These are phyloP conservation scores for Microcebus tavaratra DNA, from an alignment of 2,113 vertebrate species.

Conservation along the genomic window DNA sequence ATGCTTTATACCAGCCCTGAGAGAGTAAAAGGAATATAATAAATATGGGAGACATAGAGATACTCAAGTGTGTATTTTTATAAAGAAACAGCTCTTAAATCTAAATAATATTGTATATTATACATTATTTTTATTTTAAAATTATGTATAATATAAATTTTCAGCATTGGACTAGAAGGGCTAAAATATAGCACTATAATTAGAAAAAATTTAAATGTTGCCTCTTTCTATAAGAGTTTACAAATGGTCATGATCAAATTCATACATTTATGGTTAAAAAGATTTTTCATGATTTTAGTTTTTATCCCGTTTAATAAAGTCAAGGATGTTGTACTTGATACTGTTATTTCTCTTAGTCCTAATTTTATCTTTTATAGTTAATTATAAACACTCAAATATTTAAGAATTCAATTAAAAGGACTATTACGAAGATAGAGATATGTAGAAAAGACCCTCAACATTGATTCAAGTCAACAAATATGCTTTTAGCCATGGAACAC, in stretches of 20 bases:
- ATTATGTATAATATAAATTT: slow-evolving; percentile 25
- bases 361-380: not conserved
- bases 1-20: not conserved
- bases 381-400: slow-evolving; percentile 29
- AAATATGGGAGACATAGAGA: not conserved
- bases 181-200: not conserved
- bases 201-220: not conserved
- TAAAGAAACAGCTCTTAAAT: not conserved
- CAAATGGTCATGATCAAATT: not conserved
- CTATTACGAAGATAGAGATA: not conserved
- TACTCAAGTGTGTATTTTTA: not conserved
- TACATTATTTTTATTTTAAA: not conserved
- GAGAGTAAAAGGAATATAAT: not conserved
- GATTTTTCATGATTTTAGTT: not conserved
- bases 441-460: not conserved
- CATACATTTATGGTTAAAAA: not conserved
- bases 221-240: slow-evolving; percentile 36
- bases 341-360: not conserved
- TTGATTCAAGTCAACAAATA: not conserved
- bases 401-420: not conserved
- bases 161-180: slow-evolving; percentile 48
- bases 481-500: not conserved
- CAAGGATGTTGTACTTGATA: not conserved
- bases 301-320: not conserved
- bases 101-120: not conserved